A percentile compares a stretch with the other conserved stretches of the same genome.
These are phyloP conservation scores for Chelon auratus DNA, from an alignment of 2,797 vertebrate species.

Conservation along the genomic window DNA sequence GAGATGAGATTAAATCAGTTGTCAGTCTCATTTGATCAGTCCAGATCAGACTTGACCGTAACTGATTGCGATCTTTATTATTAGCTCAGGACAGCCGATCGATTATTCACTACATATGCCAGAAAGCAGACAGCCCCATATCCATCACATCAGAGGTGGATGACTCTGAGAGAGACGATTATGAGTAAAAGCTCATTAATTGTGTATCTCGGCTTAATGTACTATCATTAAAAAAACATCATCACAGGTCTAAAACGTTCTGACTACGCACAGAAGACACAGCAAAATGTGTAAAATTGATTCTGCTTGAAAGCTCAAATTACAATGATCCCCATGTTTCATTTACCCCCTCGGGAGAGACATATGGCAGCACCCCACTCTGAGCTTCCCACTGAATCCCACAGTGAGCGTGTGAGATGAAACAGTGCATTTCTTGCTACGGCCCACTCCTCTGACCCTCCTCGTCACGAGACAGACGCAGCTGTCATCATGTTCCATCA, in stretches of 20 bases:
- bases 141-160: slow-evolving; percentile 12
- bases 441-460: slow-evolving; percentile 10
- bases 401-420: slow-evolving; percentile 6
- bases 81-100: slow-evolving; percentile 19
- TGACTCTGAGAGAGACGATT: slow-evolving; percentile 2
- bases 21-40: not conserved
- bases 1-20: not conserved
- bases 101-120: slow-evolving; percentile 22
- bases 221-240: not conserved
- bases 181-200: slow-evolving; percentile 20
- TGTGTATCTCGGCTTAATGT: slow-evolving; percentile 3
- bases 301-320: not conserved
- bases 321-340: not conserved
- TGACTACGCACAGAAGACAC: not conserved
- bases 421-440: slow-evolving; percentile 23
- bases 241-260: not conserved
- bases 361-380: slow-evolving; percentile 19
- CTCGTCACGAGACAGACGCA: slow-evolving; percentile 27
- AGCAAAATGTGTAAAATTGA: not conserved
- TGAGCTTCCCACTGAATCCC: slow-evolving; percentile 4
- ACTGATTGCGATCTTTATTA: slow-evolving; percentile 15
- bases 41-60: not conserved
- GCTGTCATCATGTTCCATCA: slow-evolving; percentile 47
- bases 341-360: not conserved
- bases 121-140: not conserved